phyloP scores from a whole-genome alignment of 2,797 vertebrate species.

The Leptoclinus maculatus region DNA sequence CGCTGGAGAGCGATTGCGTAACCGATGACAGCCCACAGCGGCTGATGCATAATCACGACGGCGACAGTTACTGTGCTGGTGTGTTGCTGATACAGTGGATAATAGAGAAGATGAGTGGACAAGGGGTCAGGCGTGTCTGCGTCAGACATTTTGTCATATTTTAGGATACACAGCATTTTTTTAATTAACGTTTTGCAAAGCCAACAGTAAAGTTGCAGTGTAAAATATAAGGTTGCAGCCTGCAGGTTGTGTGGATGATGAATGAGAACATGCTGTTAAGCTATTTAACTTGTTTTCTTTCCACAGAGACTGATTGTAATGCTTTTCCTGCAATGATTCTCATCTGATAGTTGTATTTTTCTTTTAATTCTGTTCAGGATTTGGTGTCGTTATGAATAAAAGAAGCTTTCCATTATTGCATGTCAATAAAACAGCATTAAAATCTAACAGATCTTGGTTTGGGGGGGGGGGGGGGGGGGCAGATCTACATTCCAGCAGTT shows the following conservation, averaged over 20 bases:
- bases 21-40: slow-evolving; percentile 59
- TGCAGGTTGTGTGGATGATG: slow-evolving; percentile 1
- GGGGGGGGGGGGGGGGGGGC: background rate
- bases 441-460: slow-evolving; percentile 3
- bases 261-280: background rate
- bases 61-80: slow-evolving; percentile 44
- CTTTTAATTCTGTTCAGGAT: background rate
- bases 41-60: slow-evolving; percentile 59
- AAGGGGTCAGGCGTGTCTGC: slow-evolving; percentile 35
- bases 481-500: slow-evolving; percentile 43
- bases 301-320: background rate
- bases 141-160: slow-evolving; percentile 13
- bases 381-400: background rate
- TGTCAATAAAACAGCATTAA: background rate
- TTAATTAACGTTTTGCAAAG: slow-evolving; percentile 28
- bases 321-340: background rate
- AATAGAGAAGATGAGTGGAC: slow-evolving; percentile 46
- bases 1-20: slow-evolving; percentile 59
- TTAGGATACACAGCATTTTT: slow-evolving; percentile 25
- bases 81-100: slow-evolving; percentile 67
- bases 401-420: background rate
- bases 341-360: background rate
- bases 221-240: background rate
- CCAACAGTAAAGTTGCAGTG: slow-evolving; percentile 5
- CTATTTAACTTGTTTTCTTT: background rate